Base-by-base conservation (phyloP, 2,113 vertebrate genomes). In the Cisticola juncidis region DNA sequence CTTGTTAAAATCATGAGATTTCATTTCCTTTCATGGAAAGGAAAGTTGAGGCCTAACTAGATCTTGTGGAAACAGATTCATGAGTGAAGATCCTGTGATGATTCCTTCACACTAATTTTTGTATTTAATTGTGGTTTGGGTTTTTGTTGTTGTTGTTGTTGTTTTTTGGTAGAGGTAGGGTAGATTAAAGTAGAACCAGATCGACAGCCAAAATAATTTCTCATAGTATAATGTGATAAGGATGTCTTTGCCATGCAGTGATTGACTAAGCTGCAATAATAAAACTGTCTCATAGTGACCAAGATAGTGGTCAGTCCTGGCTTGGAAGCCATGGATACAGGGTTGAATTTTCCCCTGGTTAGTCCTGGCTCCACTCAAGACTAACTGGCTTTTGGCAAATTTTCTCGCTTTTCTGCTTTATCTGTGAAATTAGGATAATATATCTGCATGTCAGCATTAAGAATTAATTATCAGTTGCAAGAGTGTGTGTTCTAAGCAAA, bases 401-500 rank as follows among this genome's bases (percentile, higher is more conserved):
- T 45, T 33, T 71, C 47, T 90, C 11, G 9, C 64, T 71, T 93
- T 86, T 93, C 56, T 93, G 51, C 44, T 64, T 92, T 86, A 74
- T 88, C 88, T 92, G 56, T 83, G 65, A 93, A 92, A 90, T 93
- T 64, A 77, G 56, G 44, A 25, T 91, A 76, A 83, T 89, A 15
- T 86, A 71, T 60, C 84, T 90, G 36, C 56, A 31, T 88, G 45
- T n/a, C 24, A 73, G 51, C 0, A 1, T 68, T 94, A 88, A 74
- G 76, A 88, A 88, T 94, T 95, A 92, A 90, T 95, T 93, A 82
- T 68, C 64, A 21, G 53, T 79, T 92, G 68, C 64, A 78, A 74
- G 79, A 53, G n/a, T 88, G 69, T 92, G 47, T 66, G 19, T 95
- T 95, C 68, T 79, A 91, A 94, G 73, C 76, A 73, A 65, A 35